These are phyloP conservation scores for Eublepharis macularius DNA, from an alignment of 2,113 vertebrate species.

Conservation along the genomic window DNA sequence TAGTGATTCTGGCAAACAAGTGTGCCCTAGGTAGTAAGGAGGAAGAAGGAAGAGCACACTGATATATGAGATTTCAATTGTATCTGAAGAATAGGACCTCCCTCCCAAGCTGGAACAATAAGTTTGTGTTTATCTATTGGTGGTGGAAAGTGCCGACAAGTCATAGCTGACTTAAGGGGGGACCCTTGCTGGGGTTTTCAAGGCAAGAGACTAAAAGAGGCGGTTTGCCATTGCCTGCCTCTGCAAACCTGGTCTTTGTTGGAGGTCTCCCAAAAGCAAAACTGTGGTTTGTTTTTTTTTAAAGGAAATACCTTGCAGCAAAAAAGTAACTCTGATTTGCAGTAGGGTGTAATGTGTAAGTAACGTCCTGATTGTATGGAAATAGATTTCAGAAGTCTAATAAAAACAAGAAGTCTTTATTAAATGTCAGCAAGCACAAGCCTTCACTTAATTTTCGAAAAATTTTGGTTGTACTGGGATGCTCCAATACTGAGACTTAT, in stretches of 20 bases:
- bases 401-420: neutral
- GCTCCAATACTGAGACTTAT: neutral
- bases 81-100: rapidly evolving
- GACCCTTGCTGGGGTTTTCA: no score
- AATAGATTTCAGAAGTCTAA: neutral
- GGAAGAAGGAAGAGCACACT: neutral
- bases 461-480: neutral
- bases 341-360: neutral
- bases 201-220: no score
- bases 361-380: neutral
- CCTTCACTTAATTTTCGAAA: constrained; percentile 4
- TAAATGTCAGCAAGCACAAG: neutral
- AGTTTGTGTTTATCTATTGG: neutral
- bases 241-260: no score
- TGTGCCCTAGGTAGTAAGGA: neutral
- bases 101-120: neutral
- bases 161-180: no score
- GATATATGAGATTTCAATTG: neutral
- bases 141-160: no score
- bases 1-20: neutral
- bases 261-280: constrained; percentile 7
- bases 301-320: neutral
- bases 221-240: no score
- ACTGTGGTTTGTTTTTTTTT: neutral
- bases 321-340: neutral